These are phyloP conservation scores for Eremobia ochroleuca DNA, from an alignment of 2,888 invertebrate species.

Conservation along the genomic window DNA sequence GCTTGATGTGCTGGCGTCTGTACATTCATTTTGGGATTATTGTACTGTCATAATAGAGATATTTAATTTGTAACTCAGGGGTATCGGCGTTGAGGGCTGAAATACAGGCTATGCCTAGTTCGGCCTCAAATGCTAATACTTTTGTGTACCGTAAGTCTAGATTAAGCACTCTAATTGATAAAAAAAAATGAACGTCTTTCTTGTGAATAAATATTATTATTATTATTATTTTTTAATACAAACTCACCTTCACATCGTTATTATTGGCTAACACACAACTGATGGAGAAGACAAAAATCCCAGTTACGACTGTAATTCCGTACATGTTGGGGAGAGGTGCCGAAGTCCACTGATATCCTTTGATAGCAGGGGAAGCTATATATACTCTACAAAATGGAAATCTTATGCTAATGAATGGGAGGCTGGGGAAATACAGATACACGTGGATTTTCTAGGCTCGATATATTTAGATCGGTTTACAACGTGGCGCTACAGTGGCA, in stretches of 20 bases:
- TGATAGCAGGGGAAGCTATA: conserved; percentile 4
- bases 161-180: too few relatives aligned
- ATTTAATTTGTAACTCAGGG: too few relatives aligned
- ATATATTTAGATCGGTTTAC: neutral
- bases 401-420: conserved; percentile 63
- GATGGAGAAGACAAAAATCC: conserved; percentile 33
- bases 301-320: neutral
- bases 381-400: conserved; percentile 58
- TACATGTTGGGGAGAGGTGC: conserved; percentile 60
- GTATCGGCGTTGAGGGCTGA: too few relatives aligned
- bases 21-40: too few relatives aligned
- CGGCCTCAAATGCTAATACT: too few relatives aligned
- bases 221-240: too few relatives aligned
- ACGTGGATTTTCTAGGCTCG: conserved; percentile 14
- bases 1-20: too few relatives aligned
- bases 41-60: too few relatives aligned
- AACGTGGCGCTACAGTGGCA: neutral
- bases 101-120: too few relatives aligned
- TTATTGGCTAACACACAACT: conserved; percentile 62
- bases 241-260: conserved; percentile 70
- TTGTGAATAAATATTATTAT: too few relatives aligned
- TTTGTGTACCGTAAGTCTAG: too few relatives aligned
- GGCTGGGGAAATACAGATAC: conserved; percentile 33
- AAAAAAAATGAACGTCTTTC: too few relatives aligned
- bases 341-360: conserved; percentile 51